Evolutionary conservation across 2,888 invertebrate species (phyloP), one percentile per base, ranked within the genome.

Genomic region (Stictocephala bisonia): DNA sequence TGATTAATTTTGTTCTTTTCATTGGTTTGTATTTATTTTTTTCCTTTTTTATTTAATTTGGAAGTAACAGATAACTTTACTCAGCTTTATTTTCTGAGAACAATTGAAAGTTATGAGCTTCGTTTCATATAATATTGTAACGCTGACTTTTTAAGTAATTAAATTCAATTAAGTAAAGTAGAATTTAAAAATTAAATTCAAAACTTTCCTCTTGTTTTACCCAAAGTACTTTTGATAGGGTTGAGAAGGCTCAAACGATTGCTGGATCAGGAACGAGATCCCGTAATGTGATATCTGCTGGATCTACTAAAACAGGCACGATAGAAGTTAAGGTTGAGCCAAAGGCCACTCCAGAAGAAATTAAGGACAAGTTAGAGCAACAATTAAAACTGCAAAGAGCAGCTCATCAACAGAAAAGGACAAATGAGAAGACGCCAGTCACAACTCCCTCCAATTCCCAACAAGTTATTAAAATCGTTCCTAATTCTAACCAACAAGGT

Each of bases 331-430:
- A 86, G 3, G 86, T 87, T 9, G 87, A 84, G 80, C 88, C 84
- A 78, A 89, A 90, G 80, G 87, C 89, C 0, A 89, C 89, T 27
- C 88, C 91, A 0, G 89, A 91, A 78, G 94, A 94, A 81, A 89
- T 93, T 75, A 94, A 93, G 83, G 95, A 96, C 79, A 95, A 95
- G 84, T 91, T 96, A 91, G 96, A 97, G 81, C 94, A 94, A 77
- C 95, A 96, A 82, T 84, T 97, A 77, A 90, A 94, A 72, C 87
- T 95, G 80, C 97, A 97, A 82, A 85, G 96, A 75, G 93, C 94
- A 22, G 95, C 94, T 0, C 94, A 95, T 84, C 94, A 95, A 81
- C 96, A 96, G 64, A 74, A 72, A 15, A 58, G 58, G 20, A 40
- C 24, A 0, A 24, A 40, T 27, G 71, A 56, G 20, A 71, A 74